Percentiles rank a stretch among this genome's conserved stretches.
These are phyloP conservation scores for Campylomormyrus numenius DNA, from an alignment of 2,113 vertebrate species.

Conservation along the genomic window DNA sequence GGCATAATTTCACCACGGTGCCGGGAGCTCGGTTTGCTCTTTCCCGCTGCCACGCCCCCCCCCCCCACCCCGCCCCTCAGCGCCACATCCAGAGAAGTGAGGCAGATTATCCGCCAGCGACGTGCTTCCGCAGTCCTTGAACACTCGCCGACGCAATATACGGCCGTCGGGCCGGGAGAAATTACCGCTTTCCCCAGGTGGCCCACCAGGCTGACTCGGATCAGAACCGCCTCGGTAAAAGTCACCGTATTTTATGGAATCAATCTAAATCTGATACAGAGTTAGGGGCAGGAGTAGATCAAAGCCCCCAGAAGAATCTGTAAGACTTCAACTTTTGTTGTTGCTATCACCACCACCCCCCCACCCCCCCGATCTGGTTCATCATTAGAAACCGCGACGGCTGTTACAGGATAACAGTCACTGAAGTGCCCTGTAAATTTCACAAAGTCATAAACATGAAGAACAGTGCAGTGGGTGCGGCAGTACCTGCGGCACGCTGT, in stretches of 20 bases:
- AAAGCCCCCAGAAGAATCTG: neutral
- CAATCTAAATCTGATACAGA: conserved; percentile 49
- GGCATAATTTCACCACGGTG: conserved; percentile 4
- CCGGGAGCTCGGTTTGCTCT: neutral
- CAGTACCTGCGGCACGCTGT: conserved; percentile 11
- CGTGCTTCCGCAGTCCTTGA: conserved; percentile 28
- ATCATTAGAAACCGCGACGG: conserved; percentile 14
- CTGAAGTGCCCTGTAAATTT: conserved; percentile 29
- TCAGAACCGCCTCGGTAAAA: conserved; percentile 46
- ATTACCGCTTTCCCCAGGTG: conserved; percentile 35
- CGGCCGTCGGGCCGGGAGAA: conserved; percentile 38
- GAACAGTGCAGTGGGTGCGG: conserved; percentile 9
- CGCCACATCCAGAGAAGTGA: conserved; percentile 42
- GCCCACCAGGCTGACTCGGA: conserved; percentile 35
- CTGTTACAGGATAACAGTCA: conserved; percentile 14
- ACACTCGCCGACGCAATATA: conserved; percentile 43
- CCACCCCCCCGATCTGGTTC: neutral
- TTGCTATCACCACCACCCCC: too few relatives aligned
- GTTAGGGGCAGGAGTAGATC: neutral
- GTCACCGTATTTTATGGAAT: conserved; percentile 48
- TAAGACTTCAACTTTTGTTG: neutral
- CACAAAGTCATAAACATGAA: conserved; percentile 31
- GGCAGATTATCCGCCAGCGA: conserved; percentile 38
- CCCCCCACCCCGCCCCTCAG: conserved; percentile 19
- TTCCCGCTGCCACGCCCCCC: neutral